Evolutionary conservation across 2,797 vertebrate genomes (phyloP).

Genomic region (Schizopygopsis malacanthus): DNA sequence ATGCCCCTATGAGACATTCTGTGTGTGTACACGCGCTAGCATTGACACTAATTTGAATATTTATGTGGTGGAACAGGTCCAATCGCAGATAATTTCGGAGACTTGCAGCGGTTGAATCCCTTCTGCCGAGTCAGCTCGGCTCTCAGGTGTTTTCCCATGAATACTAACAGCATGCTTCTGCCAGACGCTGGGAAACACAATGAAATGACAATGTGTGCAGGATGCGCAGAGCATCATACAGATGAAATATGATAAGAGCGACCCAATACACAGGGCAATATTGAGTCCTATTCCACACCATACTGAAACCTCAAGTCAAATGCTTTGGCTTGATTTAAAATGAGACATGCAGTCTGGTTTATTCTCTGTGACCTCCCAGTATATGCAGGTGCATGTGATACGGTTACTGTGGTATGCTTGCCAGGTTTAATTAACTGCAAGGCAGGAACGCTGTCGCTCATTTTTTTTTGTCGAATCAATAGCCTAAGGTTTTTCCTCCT

Average conservation of each 20-base stretch:
- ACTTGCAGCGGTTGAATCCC: conserved; percentile 30
- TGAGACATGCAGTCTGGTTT: neutral
- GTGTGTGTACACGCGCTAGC: conserved; percentile 30
- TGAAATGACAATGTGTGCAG: conserved; percentile 36
- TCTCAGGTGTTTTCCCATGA: conserved; percentile 49
- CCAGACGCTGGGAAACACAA: conserved; percentile 26
- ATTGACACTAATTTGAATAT: conserved; percentile 76
- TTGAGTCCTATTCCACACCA: neutral
- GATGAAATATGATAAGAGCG: conserved; percentile 24
- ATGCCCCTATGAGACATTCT: conserved; percentile 29
- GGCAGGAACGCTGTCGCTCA: conserved; percentile 1
- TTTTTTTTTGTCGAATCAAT: conserved; percentile 33
- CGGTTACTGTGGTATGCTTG: neutral
- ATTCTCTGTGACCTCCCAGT: neutral
- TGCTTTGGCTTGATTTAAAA: conserved; percentile 23
- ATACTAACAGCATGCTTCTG: conserved; percentile 33
- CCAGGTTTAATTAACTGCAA: conserved; percentile 34
- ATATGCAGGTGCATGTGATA: conserved; percentile 12
- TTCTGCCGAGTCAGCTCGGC: conserved; percentile 45
- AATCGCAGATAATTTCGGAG: conserved; percentile 55
- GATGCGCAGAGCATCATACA: neutral
- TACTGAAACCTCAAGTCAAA: neutral
- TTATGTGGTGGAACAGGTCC: conserved; percentile 73
- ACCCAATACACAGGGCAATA: neutral
- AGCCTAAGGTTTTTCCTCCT: conserved; percentile 26